Base-by-base conservation (phyloP, 2,888 invertebrate species). In the Caenorhabditis sp. region DNA sequence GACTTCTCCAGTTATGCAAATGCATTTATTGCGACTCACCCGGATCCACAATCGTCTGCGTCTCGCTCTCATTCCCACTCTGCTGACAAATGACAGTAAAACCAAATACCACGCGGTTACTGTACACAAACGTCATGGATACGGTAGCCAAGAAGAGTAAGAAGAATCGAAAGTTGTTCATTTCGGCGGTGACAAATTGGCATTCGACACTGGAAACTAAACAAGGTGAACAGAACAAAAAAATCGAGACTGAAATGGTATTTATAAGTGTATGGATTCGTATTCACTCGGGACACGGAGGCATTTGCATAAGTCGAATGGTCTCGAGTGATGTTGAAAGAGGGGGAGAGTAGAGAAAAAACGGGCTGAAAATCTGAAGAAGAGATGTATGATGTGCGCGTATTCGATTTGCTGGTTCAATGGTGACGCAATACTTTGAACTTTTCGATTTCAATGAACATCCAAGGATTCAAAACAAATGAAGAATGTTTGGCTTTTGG, bases 11-110 rank as follows among this genome's bases (percentile, higher is more conserved):
- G n/a, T n/a, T n/a, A n/a, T n/a, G n/a, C n/a, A n/a, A n/a, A n/a
- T n/a, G n/a, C n/a, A n/a, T n/a, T n/a, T n/a, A n/a, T n/a, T n/a
- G n/a, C n/a, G n/a, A 38, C 74, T 38, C n/a, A 81, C 81, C 76
- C 14, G 82, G 79, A 74, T 79, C 82, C 19, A 76, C 80, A 24
- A 47, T 49, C 22, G 69, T 72, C 8, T 14, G 16, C 14, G 22
- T 49, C 14, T 69, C 74, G 8, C 72, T 85, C 31, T 70, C 68
- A 70, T 86, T 85, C 8, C 51, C 76, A 41, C 79, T 75, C 61
- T 85, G 84, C 69, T 87, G 87, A 56, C 87, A 87, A 75, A 87
- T 86, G 19, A 87, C 79, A 35, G 85, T 87, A 69, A 87, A 87
- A 24, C 85, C 85, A 28, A 87, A 87, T 24, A 80, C 81, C 16